A percentile compares a stretch with the other conserved stretches of the same genome.
Conservation (phyloP, 2,888 invertebrate species). For the Endomychus coccineus region DNA sequence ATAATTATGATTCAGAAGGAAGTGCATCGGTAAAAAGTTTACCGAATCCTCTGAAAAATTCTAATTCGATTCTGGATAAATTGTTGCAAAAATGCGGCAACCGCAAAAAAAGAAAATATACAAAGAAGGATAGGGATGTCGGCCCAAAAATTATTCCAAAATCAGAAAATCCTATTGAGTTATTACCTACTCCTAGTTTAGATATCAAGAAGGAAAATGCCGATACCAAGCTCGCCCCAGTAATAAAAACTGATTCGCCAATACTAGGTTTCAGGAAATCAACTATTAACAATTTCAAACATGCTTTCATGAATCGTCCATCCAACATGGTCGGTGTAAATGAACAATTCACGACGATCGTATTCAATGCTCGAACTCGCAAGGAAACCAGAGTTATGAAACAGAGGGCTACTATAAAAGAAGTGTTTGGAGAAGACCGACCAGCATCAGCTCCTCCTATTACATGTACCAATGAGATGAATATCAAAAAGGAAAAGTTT, state of each 20-base stretch:
- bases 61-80: slow-evolving; percentile 58
- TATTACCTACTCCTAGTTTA: slow-evolving; percentile 59
- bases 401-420: slow-evolving; percentile 70
- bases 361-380: slow-evolving; percentile 66
- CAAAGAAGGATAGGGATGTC: slow-evolving; percentile 50
- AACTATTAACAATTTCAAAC: slow-evolving; percentile 51
- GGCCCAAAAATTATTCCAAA: slow-evolving; percentile 52
- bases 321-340: slow-evolving; percentile 50
- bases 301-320: slow-evolving; percentile 58
- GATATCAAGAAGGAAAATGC: slow-evolving; percentile 45
- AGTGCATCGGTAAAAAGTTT: slow-evolving; percentile 60
- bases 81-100: slow-evolving; percentile 60
- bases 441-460: slow-evolving; percentile 77
- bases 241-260: slow-evolving; percentile 51
- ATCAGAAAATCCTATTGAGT: slow-evolving; percentile 46
- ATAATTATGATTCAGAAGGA: slow-evolving; percentile 61
- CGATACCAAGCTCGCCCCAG: slow-evolving; percentile 36
- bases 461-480: slow-evolving; percentile 47
- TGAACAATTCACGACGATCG: slow-evolving; percentile 61
- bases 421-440: slow-evolving; percentile 73
- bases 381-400: slow-evolving; percentile 66
- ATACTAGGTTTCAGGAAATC: slow-evolving; percentile 53
- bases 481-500: slow-evolving; percentile 22
- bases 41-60: slow-evolving; percentile 44
- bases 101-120: slow-evolving; percentile 48